Evolutionary conservation across 2,797 vertebrate genomes (phyloP).

Genomic region (Aselliscus stoliczkanus): DNA sequence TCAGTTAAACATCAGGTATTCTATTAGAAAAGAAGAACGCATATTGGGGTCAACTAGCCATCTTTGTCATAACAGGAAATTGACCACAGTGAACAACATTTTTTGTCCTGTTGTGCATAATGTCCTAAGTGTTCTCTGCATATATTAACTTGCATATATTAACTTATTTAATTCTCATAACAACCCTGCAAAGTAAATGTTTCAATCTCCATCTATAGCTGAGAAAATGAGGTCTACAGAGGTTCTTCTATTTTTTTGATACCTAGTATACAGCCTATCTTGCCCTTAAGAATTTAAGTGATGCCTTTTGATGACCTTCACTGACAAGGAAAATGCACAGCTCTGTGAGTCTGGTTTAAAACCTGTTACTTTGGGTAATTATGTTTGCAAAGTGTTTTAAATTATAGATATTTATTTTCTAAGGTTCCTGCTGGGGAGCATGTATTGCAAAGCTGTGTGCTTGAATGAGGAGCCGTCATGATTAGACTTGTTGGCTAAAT

Average conservation of each 20-base stretch:
- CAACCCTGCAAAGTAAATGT: neutral
- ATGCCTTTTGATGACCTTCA: neutral
- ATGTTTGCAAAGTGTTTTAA: constrained; percentile 21
- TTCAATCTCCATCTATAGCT: neutral
- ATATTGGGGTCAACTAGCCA: neutral
- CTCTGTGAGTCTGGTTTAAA: neutral
- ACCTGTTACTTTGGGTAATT: constrained; percentile 18
- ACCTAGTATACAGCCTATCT: neutral
- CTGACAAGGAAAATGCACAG: neutral
- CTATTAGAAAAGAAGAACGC: neutral
- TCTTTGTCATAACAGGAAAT: neutral
- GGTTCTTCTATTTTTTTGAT: neutral
- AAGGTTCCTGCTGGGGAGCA: neutral
- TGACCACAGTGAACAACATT: neutral
- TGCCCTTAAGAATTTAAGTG: neutral
- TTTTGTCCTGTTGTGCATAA: neutral
- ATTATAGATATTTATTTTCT: constrained; percentile 41
- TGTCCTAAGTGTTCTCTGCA: neutral
- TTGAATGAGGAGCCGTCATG: neutral
- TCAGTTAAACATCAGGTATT: neutral
- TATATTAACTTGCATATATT: neutral
- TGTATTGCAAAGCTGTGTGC: neutral
- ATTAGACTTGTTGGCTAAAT: neutral
- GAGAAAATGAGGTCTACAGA: neutral
- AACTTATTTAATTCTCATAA: neutral